Base-by-base conservation (phyloP, 2,113 vertebrate species). In the Apeltes quadracus region DNA sequence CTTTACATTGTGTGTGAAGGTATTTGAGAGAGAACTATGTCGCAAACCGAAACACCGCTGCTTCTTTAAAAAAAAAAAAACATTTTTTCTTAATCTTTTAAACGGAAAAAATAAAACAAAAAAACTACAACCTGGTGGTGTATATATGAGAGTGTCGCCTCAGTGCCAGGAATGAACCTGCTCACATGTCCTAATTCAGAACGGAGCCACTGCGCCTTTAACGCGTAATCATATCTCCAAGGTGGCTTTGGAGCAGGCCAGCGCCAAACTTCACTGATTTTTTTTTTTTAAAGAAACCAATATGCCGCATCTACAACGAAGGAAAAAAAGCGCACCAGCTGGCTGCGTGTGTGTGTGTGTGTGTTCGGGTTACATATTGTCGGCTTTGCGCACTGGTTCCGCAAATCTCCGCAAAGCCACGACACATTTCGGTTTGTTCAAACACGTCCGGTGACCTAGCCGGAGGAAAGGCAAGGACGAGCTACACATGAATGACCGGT, bases 201-300 rank as follows among this genome's bases (percentile, higher is more conserved):
- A 86, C 58, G 81, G 70, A 83, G 79, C 83, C 82, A 29, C 93
- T 93, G 91, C 67, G 87, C 89, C 92, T 94, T 93, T 93, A 93
- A 93, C 90, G 87, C 83, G 83, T 88, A 85, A 91, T 91, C 80
- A 88, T 91, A 90, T 91, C 84, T 85, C 77, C 81, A 88, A 86
- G 82, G 90, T 89, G 88, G 72, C 82, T 85, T 80, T 53, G 43
- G 79, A 88, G 79, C 81, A 88, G 90, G 89, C 92, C 67, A 56
- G 64, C 78, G 75, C 46, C 65, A 87, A 91, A 90, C 87, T 87
- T 84, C 29, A 76, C n/a, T n/a, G n/a, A n/a, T n/a, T n/a, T n/a
- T n/a, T n/a, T n/a, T n/a, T n/a, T n/a, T n/a, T n/a, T n/a, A n/a
- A n/a, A n/a, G n/a, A n/a, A n/a, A n/a, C n/a, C 51, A 51, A 43